Evolutionary conservation across 1,140 invertebrate species (phyloP).

Genomic region (Gryllus bimaculatus): DNA sequence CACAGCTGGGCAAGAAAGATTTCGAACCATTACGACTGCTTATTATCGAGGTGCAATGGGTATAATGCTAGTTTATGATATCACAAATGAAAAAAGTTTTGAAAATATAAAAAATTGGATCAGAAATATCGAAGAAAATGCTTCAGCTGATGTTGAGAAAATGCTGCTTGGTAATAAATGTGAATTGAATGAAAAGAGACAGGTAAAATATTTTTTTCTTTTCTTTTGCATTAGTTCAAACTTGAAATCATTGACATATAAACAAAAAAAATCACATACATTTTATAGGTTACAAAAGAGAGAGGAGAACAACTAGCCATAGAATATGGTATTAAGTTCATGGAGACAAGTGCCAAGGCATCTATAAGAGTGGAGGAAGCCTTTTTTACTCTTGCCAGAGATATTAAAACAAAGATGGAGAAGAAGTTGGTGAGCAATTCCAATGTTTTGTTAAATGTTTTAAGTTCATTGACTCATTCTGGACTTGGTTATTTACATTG

Average conservation of each 20-base stretch:
- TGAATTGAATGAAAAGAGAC: slow-evolving; percentile 80
- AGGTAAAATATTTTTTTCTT: slow-evolving; percentile 41
- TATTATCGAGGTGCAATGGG: slow-evolving; percentile 99
- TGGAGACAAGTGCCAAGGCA: slow-evolving; percentile 87
- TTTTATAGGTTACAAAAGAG: slow-evolving; percentile 50
- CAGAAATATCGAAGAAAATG: slow-evolving; percentile 95
- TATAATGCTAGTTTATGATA: slow-evolving; percentile 98
- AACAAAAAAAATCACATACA: background rate
- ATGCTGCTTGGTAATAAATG: slow-evolving; percentile 95
- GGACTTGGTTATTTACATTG: background rate
- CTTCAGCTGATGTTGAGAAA: slow-evolving; percentile 87
- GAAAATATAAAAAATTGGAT: slow-evolving; percentile 99
- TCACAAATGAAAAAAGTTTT: slow-evolving; percentile 96
- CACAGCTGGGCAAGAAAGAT: slow-evolving; percentile 91
- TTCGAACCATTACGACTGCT: slow-evolving; percentile 95
- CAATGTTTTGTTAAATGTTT: background rate
- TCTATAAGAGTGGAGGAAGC: slow-evolving; percentile 86
- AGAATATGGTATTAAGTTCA: slow-evolving; percentile 88
- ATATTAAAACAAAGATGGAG: slow-evolving; percentile 92
- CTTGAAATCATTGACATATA: background rate
- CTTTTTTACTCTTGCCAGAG: slow-evolving; percentile 84
- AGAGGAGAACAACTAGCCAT: slow-evolving; percentile 66
- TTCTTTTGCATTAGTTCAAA: background rate
- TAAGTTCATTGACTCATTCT: background rate
- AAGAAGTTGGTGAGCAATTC: slow-evolving; percentile 76